These are phyloP conservation scores for Premnoplex brunnescens DNA, from an alignment of 2,797 vertebrate species.

Conservation along the genomic window DNA sequence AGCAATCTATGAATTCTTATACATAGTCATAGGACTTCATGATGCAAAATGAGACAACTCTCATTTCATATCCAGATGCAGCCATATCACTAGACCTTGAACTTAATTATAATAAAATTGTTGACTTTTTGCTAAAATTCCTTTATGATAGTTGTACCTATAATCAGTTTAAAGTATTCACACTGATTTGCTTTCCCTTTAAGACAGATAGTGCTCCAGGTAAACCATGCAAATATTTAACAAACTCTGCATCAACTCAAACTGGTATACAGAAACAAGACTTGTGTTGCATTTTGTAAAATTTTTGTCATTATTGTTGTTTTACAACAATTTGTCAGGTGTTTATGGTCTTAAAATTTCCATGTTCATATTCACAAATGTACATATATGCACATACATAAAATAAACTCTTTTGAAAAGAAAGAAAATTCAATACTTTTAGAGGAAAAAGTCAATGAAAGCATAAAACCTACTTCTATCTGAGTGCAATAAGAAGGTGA, in stretches of 20 bases:
- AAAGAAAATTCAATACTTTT: background rate
- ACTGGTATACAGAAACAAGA: background rate
- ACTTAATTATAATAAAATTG: background rate
- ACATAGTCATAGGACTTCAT: background rate
- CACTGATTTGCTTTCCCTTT: background rate
- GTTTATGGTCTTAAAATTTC: background rate
- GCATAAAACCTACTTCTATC: background rate
- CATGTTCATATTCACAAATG: accelerated
- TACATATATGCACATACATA: background rate
- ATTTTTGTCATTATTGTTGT: background rate
- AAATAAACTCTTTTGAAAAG: background rate
- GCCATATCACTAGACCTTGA: background rate
- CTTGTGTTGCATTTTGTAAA: background rate
- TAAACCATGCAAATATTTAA: background rate
- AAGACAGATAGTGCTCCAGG: background rate
- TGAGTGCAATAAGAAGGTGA: background rate
- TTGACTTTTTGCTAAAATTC: background rate
- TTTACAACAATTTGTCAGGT: background rate
- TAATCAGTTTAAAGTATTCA: background rate
- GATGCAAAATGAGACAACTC: background rate
- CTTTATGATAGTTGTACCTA: background rate
- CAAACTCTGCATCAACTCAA: background rate
- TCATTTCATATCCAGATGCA: background rate
- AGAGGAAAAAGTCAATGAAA: background rate
- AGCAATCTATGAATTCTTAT: background rate